Evolutionary conservation across 1,140 invertebrate species (phyloP).

Genomic region (Choristoneura fumiferana): DNA sequence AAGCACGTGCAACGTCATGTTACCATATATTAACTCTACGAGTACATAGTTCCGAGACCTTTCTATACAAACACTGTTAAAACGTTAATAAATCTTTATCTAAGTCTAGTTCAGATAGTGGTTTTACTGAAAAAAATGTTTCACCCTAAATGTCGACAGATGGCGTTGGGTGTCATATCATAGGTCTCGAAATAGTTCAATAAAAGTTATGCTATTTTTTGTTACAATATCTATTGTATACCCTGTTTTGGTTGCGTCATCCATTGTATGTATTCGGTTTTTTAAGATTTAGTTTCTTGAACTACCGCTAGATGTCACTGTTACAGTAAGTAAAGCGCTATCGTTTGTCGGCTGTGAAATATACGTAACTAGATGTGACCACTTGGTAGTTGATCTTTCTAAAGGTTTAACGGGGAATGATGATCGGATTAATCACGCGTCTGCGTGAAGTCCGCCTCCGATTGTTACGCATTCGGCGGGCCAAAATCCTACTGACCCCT

Average conservation of each 20-base stretch:
- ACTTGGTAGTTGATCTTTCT: constrained; percentile 44
- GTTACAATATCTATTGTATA: too few relatives aligned
- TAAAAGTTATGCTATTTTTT: too few relatives aligned
- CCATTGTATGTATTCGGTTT: too few relatives aligned
- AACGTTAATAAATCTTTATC: too few relatives aligned
- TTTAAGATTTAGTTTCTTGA: background rate
- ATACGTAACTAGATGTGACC: background rate
- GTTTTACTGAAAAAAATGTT: background rate
- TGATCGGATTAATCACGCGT: constrained; percentile 57
- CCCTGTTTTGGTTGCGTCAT: too few relatives aligned
- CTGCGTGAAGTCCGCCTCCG: constrained; percentile 62
- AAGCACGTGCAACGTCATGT: too few relatives aligned
- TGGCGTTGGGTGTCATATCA: background rate
- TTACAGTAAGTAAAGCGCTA: constrained; percentile 35
- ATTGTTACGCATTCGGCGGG: constrained; percentile 67
- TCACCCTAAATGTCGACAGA: background rate
- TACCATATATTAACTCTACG: too few relatives aligned
- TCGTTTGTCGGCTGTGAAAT: constrained; percentile 25
- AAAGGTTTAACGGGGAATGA: constrained; percentile 66
- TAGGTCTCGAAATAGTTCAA: too few relatives aligned
- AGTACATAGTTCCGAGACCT: too few relatives aligned
- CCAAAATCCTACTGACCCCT: constrained; percentile 61
- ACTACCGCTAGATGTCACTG: constrained; percentile 41
- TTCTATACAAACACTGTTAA: too few relatives aligned
- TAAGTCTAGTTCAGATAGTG: too few relatives aligned